Evolutionary conservation across 92 coral and sea anemone genomes (phyloP).

Genomic region (Zoanthus solanderi): DNA sequence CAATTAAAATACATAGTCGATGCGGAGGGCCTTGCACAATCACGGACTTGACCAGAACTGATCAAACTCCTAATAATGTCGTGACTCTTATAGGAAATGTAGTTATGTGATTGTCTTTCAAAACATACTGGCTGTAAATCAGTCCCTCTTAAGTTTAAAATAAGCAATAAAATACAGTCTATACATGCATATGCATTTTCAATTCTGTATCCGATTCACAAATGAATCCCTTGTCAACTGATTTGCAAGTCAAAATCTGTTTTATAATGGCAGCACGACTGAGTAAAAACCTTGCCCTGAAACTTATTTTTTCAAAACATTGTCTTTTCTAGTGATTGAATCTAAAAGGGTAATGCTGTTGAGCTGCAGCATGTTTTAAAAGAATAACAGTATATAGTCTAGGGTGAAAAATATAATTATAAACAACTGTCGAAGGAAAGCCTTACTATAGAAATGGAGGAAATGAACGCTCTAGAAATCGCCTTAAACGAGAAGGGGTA

Average conservation of each 20-base stretch:
- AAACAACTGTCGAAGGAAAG: too few relatives aligned
- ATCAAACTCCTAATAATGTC: neutral
- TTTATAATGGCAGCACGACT: neutral
- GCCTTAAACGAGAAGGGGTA: neutral
- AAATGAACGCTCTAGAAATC: neutral
- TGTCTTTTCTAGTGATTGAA: neutral
- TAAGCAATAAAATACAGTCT: neutral
- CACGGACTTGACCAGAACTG: neutral
- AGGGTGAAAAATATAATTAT: neutral
- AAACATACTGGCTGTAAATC: neutral
- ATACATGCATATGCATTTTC: conserved; percentile 2
- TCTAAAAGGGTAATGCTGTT: neutral
- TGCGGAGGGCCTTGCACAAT: neutral
- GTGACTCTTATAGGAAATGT: neutral
- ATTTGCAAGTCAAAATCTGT: conserved; percentile 52
- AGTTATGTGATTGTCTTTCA: neutral
- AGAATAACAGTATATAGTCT: neutral
- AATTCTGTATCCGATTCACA: neutral
- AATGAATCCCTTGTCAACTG: conserved; percentile 13
- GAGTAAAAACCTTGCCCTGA: conserved; percentile 1
- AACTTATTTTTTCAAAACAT: neutral
- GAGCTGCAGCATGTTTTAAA: neutral
- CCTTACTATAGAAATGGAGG: neutral
- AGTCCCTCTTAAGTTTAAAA: neutral
- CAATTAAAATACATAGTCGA: neutral